A percentile compares a stretch with the other conserved stretches of the same genome.
phyloP scores from a whole-genome alignment of 2,797 vertebrate species.

The Lepilemur ruficaudatus region DNA sequence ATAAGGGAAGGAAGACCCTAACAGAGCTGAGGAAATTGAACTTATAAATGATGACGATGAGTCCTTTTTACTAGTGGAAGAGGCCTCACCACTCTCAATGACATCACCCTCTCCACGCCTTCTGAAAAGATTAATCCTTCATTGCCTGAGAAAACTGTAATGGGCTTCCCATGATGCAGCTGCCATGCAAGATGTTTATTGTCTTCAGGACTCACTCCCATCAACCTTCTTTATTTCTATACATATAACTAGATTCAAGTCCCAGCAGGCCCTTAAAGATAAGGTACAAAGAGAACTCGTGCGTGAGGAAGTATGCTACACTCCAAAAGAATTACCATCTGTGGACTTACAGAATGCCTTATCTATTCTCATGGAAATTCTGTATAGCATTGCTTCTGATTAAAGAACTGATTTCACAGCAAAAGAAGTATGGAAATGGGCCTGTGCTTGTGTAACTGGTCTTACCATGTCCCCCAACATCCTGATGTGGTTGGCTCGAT shows the following conservation, averaged over 20 bases:
- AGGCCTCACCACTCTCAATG: background rate
- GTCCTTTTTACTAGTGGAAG: background rate
- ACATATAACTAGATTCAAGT: background rate
- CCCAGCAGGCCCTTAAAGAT: fast-evolving
- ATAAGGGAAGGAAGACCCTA: background rate
- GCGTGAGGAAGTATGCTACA: fast-evolving
- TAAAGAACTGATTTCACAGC: background rate
- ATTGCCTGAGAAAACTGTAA: background rate
- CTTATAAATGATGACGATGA: no score
- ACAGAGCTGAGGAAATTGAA: background rate
- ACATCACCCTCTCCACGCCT: background rate
- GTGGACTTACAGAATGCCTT: background rate
- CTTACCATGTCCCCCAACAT: background rate
- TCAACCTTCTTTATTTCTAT: background rate
- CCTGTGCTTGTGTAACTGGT: no score
- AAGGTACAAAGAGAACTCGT: background rate
- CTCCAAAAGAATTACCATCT: background rate
- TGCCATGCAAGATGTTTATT: background rate
- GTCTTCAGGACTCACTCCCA: background rate
- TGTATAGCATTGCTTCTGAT: background rate
- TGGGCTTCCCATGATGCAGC: background rate
- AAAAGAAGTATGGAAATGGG: background rate
- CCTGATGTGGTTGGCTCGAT: background rate
- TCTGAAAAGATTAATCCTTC: background rate
- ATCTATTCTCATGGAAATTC: background rate